Base-by-base conservation (phyloP, 2,888 invertebrate species). In the Crematogaster levior region DNA sequence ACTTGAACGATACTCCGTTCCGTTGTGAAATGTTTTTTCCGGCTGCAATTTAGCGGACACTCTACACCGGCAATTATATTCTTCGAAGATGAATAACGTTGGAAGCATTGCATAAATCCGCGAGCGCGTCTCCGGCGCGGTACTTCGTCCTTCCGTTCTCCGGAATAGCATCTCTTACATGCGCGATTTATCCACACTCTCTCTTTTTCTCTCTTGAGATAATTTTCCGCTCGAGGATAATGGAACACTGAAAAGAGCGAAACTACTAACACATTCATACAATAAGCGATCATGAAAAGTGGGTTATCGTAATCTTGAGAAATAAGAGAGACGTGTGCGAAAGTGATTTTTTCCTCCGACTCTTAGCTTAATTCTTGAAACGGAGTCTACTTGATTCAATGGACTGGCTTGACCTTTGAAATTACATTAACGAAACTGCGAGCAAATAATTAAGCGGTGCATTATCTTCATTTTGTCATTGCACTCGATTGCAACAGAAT, bases 381-480 rank as follows among this genome's bases (percentile, higher is more conserved):
- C 73, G 24, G 12, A 34, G n/a, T 51, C 18, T 12, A 18, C n/a
- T n/a, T 10, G 68, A 56, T 30, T 56, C 15, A 56, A 40, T 37
- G 37, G 7, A 15, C 7, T 30, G 46, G 34, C 5, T 18, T 24
- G n/a, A 24, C 7, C 24, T 34, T 40, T 21, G n/a, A 6, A 24
- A 34, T n/a, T n/a, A 43, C 56, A 46, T 34, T 56, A 79, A 34
- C 58, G 66, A 58, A 77, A 63, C 10, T 60, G 51, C 27, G 30
- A 58, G 27, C 37, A 18, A 60, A 66, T 12, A 65, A 66, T 82
- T 60, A 40, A 9, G 12, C 21, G 18, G 37, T n/a, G 15, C 40
- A 48, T 82, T 82, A 82, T 77, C 46, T 77, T 48, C 24, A 60
- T 46, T 82, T 82, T 66, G 65, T 77, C 63, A 34, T 61, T 74